Percentiles rank a stretch among this genome's conserved stretches.
Conservation (phyloP, 2,888 invertebrate species). For the Endotricha flammealis region DNA sequence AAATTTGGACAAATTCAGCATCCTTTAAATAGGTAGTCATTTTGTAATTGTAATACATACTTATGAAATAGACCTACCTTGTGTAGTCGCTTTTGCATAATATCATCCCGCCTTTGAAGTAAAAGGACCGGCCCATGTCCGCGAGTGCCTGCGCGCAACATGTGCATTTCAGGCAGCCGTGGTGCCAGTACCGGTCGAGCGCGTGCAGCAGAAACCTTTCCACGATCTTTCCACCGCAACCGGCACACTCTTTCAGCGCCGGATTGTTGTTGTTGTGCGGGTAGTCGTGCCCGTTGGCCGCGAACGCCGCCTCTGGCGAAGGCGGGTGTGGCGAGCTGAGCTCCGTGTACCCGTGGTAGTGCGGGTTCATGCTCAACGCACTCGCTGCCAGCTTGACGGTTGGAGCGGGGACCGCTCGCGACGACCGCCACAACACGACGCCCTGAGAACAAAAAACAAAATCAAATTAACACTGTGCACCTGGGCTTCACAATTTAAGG, state of each 20-base stretch:
- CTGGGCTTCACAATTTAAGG: constrained; percentile 15
- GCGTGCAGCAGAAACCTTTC: constrained; percentile 95
- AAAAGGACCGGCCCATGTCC: constrained; percentile 94
- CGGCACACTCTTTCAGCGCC: constrained; percentile 89
- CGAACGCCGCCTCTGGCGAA: constrained; percentile 85
- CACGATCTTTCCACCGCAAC: constrained; percentile 94
- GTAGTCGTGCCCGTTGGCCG: constrained; percentile 79
- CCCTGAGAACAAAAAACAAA: constrained; percentile 49
- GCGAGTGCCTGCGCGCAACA: constrained; percentile 93
- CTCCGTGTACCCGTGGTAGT: constrained; percentile 91
- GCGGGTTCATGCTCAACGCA: constrained; percentile 93
- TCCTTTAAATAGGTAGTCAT: no score
- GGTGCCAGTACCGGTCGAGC: constrained; percentile 97
- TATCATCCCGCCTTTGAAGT: constrained; percentile 95
- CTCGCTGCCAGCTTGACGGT: constrained; percentile 93
- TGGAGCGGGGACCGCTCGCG: constrained; percentile 75
- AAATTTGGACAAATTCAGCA: no score
- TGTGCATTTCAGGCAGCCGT: constrained; percentile 95
- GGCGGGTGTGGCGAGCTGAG: constrained; percentile 87
- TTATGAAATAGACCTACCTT: constrained; percentile 85
- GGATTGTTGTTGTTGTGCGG: constrained; percentile 80
- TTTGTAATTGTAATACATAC: no score
- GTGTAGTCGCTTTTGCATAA: constrained; percentile 97
- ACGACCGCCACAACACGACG: constrained; percentile 73
- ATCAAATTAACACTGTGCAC: constrained; percentile 11